Base-by-base conservation (phyloP, 2,888 invertebrate species). In the Athripsodes cinereus region DNA sequence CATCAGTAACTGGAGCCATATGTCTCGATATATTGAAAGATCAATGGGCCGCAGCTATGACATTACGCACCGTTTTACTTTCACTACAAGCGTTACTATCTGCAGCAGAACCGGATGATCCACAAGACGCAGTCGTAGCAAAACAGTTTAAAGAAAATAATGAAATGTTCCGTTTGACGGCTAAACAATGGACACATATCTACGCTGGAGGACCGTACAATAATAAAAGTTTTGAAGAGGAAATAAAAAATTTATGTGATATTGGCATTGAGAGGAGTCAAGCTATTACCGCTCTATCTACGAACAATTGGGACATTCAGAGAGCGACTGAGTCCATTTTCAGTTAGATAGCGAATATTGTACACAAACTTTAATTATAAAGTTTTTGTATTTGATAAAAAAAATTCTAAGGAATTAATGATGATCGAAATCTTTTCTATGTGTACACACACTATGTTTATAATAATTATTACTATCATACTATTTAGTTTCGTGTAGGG, bases 11-110 rank as follows among this genome's bases (percentile, higher is more conserved):
- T 0, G 94, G 94, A 58, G 96, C 96, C 52, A 98, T 99, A 69
- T 99, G 99, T 75, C 82, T 99, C 74, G 99, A 99, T 74, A 99
- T 99, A 69, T 80, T 99, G 58, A 98, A 98, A 81, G 94, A 95
- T 71, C 93, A 95, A 74, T 95, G 95, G 98, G 99, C 99, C 62
- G 99, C 99, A 53, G 98, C 99, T 6, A 92, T 99, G 87, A 99
- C 98, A 0, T 78, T 99, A 62, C 83, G 98, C 63, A 98, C 98
- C 26, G 97, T 98, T 22, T 77, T 99, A 59, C 77, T 99, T 22
- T 97, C 97, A 1, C 81, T 99, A 65, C 99, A 99, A 83, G 97
- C 97, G 0, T 76, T 99, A 62, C 75, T 99, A 64, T 88, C 94
- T 19, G 91, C 94, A 1, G 92, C 94, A 2, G 94, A 93, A 70